Evolutionary conservation across 2,888 invertebrate species (phyloP).

Genomic region (Mycogona germanica): DNA sequence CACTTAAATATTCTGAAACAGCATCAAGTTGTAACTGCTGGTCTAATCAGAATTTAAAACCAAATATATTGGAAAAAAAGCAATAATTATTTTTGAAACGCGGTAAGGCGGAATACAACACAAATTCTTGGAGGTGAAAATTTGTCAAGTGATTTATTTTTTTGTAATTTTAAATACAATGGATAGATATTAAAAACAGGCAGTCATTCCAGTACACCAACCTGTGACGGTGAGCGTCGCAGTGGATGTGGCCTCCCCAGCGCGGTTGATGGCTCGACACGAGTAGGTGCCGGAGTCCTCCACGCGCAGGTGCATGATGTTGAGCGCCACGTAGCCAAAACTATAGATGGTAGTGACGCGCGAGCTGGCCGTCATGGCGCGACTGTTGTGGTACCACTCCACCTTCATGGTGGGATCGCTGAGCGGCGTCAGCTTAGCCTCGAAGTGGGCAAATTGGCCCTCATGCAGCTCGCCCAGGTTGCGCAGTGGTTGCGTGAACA

Average conservation of each 20-base stretch:
- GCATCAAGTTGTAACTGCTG: no score
- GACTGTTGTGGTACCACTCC: constrained; percentile 69
- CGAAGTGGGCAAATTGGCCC: constrained; percentile 84
- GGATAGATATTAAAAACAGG: not conserved
- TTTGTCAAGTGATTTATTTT: not conserved
- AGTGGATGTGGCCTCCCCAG: constrained; percentile 79
- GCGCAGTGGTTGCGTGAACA: constrained; percentile 75
- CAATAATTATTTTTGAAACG: not conserved
- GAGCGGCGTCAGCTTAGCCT: constrained; percentile 81
- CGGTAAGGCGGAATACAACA: no score
- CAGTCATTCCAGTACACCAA: constrained; percentile 18
- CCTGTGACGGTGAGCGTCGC: constrained; percentile 47
- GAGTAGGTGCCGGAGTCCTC: constrained; percentile 96
- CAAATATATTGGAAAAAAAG: no score
- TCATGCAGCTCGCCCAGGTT: constrained; percentile 78
- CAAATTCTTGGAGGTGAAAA: not conserved
- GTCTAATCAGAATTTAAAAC: no score
- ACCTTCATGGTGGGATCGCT: constrained; percentile 89
- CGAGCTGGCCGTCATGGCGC: constrained; percentile 90
- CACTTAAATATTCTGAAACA: no score
- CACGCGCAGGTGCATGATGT: constrained; percentile 95
- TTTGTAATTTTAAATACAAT: not conserved
- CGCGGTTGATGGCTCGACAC: constrained; percentile 77
- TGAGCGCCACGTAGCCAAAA: constrained; percentile 97
- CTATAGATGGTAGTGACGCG: constrained; percentile 96